Evolutionary conservation across 2,113 vertebrate species (phyloP).

Genomic region (Picathartes gymnocephalus): DNA sequence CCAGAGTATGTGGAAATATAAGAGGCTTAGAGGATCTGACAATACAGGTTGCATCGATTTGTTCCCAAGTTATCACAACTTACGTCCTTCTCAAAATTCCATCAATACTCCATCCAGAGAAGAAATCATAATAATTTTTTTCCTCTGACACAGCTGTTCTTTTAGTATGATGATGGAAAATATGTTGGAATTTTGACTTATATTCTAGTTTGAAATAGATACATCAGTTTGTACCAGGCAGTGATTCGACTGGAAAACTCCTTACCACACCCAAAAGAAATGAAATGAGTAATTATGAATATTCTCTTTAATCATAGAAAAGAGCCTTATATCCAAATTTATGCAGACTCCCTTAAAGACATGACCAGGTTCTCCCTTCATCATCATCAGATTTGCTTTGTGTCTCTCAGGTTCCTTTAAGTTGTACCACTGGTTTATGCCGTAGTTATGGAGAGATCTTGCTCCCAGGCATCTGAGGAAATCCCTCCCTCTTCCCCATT

Average conservation of each 20-base stretch:
- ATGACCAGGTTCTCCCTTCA: slow-evolving; percentile 13
- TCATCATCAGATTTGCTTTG: slow-evolving; percentile 34
- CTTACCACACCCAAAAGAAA: slow-evolving; percentile 40
- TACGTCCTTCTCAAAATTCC: not conserved
- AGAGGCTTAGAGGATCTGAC: not conserved
- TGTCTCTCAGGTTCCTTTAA: slow-evolving; percentile 22
- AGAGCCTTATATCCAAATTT: slow-evolving; percentile 41
- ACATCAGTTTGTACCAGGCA: not conserved
- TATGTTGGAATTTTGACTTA: not conserved
- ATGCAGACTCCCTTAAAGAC: slow-evolving; percentile 49
- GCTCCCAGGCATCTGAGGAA: not conserved
- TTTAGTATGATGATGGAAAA: not conserved
- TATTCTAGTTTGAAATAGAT: not conserved
- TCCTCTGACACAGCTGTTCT: not conserved
- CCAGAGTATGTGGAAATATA: not conserved
- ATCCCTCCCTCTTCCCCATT: not conserved
- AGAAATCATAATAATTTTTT: not conserved
- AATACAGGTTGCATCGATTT: not conserved
- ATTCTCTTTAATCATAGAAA: slow-evolving; percentile 60
- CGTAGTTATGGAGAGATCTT: not conserved
- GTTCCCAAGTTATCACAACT: not conserved
- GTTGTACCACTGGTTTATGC: slow-evolving; percentile 30
- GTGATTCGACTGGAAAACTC: not conserved
- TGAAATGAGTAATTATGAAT: slow-evolving; percentile 23
- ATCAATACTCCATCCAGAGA: not conserved